Percentiles rank a stretch among this genome's conserved stretches.
Evolutionary conservation across 2,113 vertebrate genomes (phyloP).

Genomic region (Shinisaurus crocodilurus): DNA sequence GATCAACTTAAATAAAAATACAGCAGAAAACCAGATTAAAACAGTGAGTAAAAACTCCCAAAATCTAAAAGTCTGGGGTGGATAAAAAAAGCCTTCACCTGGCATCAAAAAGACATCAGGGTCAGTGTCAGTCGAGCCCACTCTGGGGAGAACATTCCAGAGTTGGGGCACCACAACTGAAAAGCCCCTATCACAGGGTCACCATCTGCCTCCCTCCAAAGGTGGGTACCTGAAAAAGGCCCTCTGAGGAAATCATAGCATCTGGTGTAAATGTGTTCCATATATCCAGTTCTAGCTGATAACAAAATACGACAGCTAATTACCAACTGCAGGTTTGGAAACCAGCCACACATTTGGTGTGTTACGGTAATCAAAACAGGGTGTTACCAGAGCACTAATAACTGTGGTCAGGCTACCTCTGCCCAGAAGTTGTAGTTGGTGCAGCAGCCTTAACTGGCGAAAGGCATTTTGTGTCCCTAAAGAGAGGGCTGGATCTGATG

Average conservation of each 20-base stretch:
- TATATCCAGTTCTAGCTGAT: neutral
- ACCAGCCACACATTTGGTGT: neutral
- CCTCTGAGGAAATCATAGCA: too few relatives aligned
- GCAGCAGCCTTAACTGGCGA: neutral
- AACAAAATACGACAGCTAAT: neutral
- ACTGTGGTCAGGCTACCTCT: neutral
- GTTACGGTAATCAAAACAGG: neutral
- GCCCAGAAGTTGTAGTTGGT: neutral
- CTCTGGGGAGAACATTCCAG: neutral
- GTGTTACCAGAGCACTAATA: neutral
- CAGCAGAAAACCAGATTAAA: neutral
- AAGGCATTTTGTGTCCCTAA: too few relatives aligned
- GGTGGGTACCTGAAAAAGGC: neutral
- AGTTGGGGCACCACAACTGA: neutral
- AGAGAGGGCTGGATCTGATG: too few relatives aligned
- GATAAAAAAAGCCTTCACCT: too few relatives aligned
- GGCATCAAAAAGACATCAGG: neutral
- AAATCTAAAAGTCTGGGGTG: too few relatives aligned
- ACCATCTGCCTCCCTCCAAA: neutral
- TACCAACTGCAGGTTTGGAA: neutral
- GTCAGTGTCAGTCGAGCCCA: neutral
- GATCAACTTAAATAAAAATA: neutral
- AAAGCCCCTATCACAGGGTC: neutral
- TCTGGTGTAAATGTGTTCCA: neutral
- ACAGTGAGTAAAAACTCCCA: too few relatives aligned